These are phyloP conservation scores for Aplysia californica DNA, from an alignment of 1,140 invertebrate species.

Conservation along the genomic window DNA sequence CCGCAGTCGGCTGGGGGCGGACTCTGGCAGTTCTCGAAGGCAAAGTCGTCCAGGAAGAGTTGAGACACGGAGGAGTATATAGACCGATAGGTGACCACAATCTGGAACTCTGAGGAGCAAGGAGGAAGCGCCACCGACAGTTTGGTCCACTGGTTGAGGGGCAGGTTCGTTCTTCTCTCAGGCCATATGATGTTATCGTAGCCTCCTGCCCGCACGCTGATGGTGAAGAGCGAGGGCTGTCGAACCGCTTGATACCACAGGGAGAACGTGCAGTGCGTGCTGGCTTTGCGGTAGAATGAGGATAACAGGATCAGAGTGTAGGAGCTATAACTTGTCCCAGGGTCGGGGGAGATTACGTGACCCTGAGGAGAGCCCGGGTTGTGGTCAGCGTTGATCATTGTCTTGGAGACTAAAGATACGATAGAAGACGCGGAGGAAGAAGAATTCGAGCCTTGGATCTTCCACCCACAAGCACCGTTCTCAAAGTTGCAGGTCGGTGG, in stretches of 20 bases:
- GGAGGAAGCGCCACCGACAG: slow-evolving; percentile 66
- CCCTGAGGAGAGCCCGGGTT: slow-evolving; percentile 44
- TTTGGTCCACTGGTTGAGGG: slow-evolving; percentile 49
- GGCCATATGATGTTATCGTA: slow-evolving; percentile 41
- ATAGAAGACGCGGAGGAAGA: too few species aligned
- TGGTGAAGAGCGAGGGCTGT: slow-evolving; percentile 32
- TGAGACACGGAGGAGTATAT: neutral
- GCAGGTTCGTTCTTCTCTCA: too few species aligned
- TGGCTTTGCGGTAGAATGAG: slow-evolving; percentile 50
- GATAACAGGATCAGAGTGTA: slow-evolving; percentile 49
- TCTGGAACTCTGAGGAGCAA: slow-evolving; percentile 56
- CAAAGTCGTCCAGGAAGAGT: slow-evolving; percentile 75
- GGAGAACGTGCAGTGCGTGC: slow-evolving; percentile 48
- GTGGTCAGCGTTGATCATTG: slow-evolving; percentile 47
- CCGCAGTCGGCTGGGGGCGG: slow-evolving; percentile 48
- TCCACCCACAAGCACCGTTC: slow-evolving; percentile 49
- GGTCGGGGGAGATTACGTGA: slow-evolving; percentile 38
- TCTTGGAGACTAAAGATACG: too few species aligned
- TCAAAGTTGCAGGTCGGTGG: slow-evolving; percentile 51
- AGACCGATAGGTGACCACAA: slow-evolving; percentile 40
- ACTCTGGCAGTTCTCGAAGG: slow-evolving; percentile 74
- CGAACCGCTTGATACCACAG: slow-evolving; percentile 58
- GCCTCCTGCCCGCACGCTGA: slow-evolving; percentile 68
- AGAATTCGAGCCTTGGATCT: slow-evolving; percentile 32
- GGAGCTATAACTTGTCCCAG: slow-evolving; percentile 27